Evolutionary conservation across 1,140 invertebrate species (phyloP).

Genomic region (Globodera rostochiensis): DNA sequence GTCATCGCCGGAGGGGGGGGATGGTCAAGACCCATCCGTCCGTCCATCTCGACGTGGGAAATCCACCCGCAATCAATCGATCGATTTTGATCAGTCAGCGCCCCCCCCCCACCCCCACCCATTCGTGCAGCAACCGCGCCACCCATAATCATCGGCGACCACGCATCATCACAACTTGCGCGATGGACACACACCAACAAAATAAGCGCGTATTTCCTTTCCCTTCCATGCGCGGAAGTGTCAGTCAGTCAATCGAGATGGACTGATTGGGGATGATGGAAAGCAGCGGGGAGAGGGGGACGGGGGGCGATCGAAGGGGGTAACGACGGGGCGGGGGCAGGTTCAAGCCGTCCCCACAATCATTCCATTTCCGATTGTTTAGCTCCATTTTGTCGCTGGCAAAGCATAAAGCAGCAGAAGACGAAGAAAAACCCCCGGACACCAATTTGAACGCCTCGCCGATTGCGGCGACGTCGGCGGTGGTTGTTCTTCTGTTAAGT

Average conservation of each 20-base stretch:
- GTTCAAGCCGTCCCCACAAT: neutral
- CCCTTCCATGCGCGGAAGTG: neutral
- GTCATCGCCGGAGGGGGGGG: neutral
- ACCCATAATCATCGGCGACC: neutral
- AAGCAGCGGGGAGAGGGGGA: too few species aligned
- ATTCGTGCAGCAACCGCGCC: neutral
- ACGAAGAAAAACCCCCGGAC: neutral
- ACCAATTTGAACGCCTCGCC: conserved; percentile 2
- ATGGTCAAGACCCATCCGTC: neutral
- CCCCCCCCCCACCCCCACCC: neutral
- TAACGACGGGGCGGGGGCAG: too few species aligned
- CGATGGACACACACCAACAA: neutral
- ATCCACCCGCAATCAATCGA: conserved; percentile 9
- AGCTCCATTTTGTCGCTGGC: neutral
- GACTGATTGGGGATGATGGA: neutral
- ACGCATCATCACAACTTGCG: neutral
- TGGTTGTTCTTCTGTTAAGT: neutral
- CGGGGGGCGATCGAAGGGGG: too few species aligned
- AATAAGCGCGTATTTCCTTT: neutral
- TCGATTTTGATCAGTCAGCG: neutral
- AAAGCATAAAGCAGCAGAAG: neutral
- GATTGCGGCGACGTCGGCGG: neutral
- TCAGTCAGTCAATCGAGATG: neutral
- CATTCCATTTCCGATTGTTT: neutral
- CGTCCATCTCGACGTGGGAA: neutral